These are phyloP conservation scores for Gephyroberyx darwinii DNA, from an alignment of 2,797 vertebrate genomes.

Conservation along the genomic window DNA sequence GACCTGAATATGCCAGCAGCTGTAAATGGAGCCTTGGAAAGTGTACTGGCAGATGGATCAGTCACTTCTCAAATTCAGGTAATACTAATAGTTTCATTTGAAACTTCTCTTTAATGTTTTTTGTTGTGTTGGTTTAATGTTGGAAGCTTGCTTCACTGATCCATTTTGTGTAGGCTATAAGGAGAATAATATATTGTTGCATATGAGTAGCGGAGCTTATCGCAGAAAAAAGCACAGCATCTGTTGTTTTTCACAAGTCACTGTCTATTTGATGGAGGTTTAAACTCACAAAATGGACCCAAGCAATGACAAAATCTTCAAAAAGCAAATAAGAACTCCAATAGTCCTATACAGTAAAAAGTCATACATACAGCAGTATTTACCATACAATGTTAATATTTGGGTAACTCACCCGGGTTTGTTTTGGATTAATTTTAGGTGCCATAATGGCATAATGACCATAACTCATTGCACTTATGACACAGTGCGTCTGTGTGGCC, in stretches of 20 bases:
- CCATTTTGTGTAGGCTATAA: conserved; percentile 32
- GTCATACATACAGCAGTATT: neutral
- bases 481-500: no score
- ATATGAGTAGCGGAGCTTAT: conserved; percentile 68
- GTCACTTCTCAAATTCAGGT: conserved; percentile 77
- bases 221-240: conserved; percentile 36
- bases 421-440: no score
- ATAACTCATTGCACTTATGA: no score
- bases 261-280: neutral
- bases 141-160: conserved; percentile 29
- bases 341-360: neutral
- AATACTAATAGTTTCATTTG: conserved; percentile 73
- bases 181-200: conserved; percentile 54
- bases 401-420: no score
- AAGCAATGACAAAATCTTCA: neutral
- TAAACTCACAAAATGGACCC: neutral
- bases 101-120: conserved; percentile 47
- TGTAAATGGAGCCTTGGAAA: conserved; percentile 64
- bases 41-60: conserved; percentile 66
- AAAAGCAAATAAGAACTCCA: neutral
- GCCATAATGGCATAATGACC: no score
- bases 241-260: neutral
- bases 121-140: conserved; percentile 30
- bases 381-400: no score
- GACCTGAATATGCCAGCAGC: conserved; percentile 52